Evolutionary conservation across 64 coral and sea anemone species (phyloP), one percentile per base, ranked within the genome.

Genomic region (Exaiptasia diaphana): DNA sequence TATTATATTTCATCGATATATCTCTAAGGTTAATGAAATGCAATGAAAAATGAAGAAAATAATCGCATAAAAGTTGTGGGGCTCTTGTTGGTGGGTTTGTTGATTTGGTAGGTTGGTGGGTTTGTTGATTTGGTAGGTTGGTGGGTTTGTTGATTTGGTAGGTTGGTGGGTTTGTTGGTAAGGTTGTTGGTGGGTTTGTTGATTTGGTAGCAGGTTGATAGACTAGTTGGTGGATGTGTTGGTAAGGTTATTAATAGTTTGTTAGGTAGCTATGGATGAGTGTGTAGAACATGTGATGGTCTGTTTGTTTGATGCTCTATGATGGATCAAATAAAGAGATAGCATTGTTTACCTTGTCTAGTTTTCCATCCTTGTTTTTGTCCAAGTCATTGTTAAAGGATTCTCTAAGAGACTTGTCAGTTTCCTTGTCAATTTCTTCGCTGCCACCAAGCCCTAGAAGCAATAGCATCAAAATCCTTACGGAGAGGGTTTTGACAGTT

Each of bases 361-460:
- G 72, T 5, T 42, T 73, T 27, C 85, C 91, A 25, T 93, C 91
- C 13, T 78, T 73, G 64, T 93, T 79, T 21, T 36, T 70, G 41
- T 93, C 85, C 50, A 89, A 53, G 11, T 93, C 91, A 12, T 89
- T 71, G 4, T 83, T 93, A 74, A 93, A 93, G 57, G 22, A 73
- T 4, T 69, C 86, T 17, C 37, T 79, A 13, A 93, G 38, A 5
- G 59, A 34, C 15, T 89, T 52, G 3, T 70, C 14, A 1, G 44
- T 63, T 10, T 48, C 13, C 5, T 82, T 4, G 15, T 64, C 44
- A 12, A 71, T 18, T 3, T 23, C 18, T 5, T 82, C 65, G 20
- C 17, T 42, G 10, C 40, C 28, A 14, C 75, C 79, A 25, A 74
- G 40, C 17, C 71, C 80, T 89, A 31, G 20, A 3, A 35, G 26